Evolutionary conservation across 2,888 invertebrate species (phyloP).

Genomic region (Eubasilissa splendida): DNA sequence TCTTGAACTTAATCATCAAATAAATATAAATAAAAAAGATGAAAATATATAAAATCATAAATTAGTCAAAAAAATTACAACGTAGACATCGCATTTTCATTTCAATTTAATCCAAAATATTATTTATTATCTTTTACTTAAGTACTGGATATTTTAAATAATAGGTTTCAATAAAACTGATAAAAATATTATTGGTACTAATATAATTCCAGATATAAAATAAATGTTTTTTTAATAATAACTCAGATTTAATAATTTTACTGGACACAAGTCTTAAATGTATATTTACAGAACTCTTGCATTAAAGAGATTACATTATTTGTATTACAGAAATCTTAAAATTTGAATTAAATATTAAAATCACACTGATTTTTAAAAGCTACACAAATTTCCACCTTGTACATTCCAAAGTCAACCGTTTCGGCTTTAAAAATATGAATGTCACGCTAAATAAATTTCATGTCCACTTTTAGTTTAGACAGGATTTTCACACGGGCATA

Average conservation of each 20-base stretch:
- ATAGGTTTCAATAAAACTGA: too few species aligned
- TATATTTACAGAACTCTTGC: constrained; percentile 13
- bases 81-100: too few species aligned
- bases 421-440: constrained; percentile 5
- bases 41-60: neutral
- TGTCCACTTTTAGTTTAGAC: neutral
- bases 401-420: neutral
- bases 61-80: too few species aligned
- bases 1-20: neutral
- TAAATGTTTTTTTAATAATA: too few species aligned
- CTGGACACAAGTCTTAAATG: constrained; percentile 12
- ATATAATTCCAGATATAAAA: too few species aligned
- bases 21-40: neutral
- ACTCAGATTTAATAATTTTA: too few species aligned
- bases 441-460: neutral
- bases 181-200: too few species aligned
- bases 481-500: neutral
- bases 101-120: too few species aligned
- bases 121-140: too few species aligned
- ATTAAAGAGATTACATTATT: constrained; percentile 20
- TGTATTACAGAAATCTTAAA: constrained; percentile 8
- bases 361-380: constrained; percentile 36
- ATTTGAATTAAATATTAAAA: constrained; percentile 28
- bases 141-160: too few species aligned
- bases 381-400: constrained; percentile 5